Percentiles rank a stretch among this genome's conserved stretches.
These are phyloP conservation scores for Meiosimyza decipiens DNA, from an alignment of 2,888 invertebrate species.

Conservation along the genomic window DNA sequence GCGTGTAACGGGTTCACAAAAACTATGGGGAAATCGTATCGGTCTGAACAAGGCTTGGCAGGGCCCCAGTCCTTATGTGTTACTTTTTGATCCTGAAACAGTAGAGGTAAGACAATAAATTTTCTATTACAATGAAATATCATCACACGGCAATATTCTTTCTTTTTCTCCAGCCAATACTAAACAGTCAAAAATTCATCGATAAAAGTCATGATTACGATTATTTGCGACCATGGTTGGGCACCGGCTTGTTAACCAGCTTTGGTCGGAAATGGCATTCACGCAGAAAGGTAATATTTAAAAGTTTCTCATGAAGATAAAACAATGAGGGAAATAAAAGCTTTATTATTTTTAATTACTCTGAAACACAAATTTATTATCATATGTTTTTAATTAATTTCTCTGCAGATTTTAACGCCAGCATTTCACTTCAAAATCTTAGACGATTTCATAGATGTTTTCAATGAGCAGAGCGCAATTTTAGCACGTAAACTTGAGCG, in stretches of 20 bases:
- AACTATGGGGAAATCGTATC: slow-evolving; percentile 68
- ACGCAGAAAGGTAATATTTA: slow-evolving; percentile 68
- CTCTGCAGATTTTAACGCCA: slow-evolving; percentile 71
- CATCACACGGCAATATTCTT: not conserved
- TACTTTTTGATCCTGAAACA: slow-evolving; percentile 68
- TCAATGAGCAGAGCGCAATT: slow-evolving; percentile 72
- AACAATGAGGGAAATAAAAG: no score
- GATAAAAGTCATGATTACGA: slow-evolving; percentile 72
- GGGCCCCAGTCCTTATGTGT: slow-evolving; percentile 67
- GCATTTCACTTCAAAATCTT: slow-evolving; percentile 78
- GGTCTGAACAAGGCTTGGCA: slow-evolving; percentile 70
- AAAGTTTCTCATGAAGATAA: slow-evolving; percentile 17
- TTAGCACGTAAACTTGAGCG: slow-evolving; percentile 69
- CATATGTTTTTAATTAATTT: slow-evolving; percentile 12
- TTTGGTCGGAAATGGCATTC: slow-evolving; percentile 73
- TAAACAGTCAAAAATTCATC: slow-evolving; percentile 71
- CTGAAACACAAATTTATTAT: no score
- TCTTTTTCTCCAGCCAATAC: slow-evolving; percentile 66
- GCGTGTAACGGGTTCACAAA: slow-evolving; percentile 68
- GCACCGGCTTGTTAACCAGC: slow-evolving; percentile 71
- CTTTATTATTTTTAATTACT: no score
- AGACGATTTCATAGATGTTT: slow-evolving; percentile 75
- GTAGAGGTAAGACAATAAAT: slow-evolving; percentile 64
- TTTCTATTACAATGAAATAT: not conserved
- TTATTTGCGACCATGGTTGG: slow-evolving; percentile 72